These are phyloP conservation scores for Octodon degus DNA, from an alignment of 2,113 vertebrate species.

Conservation along the genomic window DNA sequence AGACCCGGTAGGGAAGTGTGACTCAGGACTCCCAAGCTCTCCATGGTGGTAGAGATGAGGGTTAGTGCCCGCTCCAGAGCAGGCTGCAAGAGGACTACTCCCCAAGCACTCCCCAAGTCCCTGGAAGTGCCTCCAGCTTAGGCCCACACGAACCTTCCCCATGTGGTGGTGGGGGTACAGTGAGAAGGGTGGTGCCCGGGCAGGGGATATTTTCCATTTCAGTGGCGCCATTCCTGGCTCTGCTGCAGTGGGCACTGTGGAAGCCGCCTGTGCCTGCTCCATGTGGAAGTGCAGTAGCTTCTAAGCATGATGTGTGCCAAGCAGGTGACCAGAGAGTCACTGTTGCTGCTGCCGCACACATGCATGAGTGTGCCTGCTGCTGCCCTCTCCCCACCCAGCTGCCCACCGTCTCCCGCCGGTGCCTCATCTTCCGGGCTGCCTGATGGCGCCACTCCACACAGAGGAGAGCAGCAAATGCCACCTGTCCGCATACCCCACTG, in stretches of 20 bases:
- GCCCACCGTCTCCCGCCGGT: not conserved
- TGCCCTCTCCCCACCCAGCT: no score
- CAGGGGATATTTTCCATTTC: slow-evolving; percentile 79
- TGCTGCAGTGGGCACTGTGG: slow-evolving; percentile 78
- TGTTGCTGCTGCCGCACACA: fast-evolving
- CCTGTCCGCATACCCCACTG: not conserved
- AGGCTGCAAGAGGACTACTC: not conserved
- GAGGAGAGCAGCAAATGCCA: not conserved
- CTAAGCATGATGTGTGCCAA: slow-evolving; percentile 58
- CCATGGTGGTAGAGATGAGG: fast-evolving
- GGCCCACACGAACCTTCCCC: not conserved
- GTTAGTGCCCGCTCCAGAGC: not conserved
- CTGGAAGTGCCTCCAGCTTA: not conserved
- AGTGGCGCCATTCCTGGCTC: slow-evolving; percentile 76
- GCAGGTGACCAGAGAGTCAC: slow-evolving; percentile 33
- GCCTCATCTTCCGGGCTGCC: not conserved
- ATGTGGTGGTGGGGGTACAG: not conserved
- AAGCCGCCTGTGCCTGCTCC: slow-evolving; percentile 81
- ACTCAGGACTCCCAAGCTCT: not conserved
- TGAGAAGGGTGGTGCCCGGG: not conserved
- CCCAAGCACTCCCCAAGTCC: not conserved
- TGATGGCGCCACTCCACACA: not conserved
- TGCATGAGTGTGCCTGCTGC: not conserved
- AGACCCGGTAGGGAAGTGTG: not conserved
- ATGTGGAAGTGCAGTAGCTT: slow-evolving; percentile 75